Evolutionary conservation across 2,888 invertebrate genomes (phyloP), one percentile per base, ranked within the genome.

Genomic region (Plemyria rubiginata): DNA sequence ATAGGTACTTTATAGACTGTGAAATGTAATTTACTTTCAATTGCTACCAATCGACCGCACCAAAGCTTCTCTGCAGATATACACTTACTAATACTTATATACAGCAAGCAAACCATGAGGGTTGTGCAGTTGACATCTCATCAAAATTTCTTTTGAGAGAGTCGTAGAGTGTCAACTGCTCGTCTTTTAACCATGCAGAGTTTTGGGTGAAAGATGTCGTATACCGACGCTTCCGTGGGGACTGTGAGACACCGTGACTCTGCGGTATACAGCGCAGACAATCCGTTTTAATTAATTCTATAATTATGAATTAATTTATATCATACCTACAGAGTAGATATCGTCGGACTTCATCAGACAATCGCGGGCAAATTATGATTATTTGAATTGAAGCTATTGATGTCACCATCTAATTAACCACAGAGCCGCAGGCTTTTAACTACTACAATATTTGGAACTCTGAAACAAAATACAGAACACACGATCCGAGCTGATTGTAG

Each of bases 1-100:
- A 85, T 86, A 89, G 87, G 85, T 86, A 86, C 85, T 88, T 89
- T 85, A 88, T 87, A 86, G 88, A 85, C 86, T 88, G 90, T 88
- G 87, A 88, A 90, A 89, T 88, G 84, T 86, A 87, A 88, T 88
- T 87, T 88, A 81, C 81, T 84, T 85, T 85, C 87, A 84, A 87
- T 89, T 83, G 85, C 80, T 82, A 86, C 83, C 82, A 85, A 86
- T 87, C 78, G 75, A 71, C 65, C 67, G 66, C 64, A 65, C 62
- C 61, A 62, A 61, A 68, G 62, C 60, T 66, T 61, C 65, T 53
- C 64, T 60, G 48, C 51, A 60, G 54, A 56, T 65, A 61, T 65
- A 56, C 53, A 45, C 45, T 16, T 43, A 53, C 38, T 52, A 58
- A 60, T 66, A 57, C 13, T 29, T 12, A 53, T 22, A 22, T 22